A percentile compares a stretch with the other conserved stretches of the same genome.
Conservation (phyloP, 2,888 invertebrate genomes). For the Serrognathus titanus region DNA sequence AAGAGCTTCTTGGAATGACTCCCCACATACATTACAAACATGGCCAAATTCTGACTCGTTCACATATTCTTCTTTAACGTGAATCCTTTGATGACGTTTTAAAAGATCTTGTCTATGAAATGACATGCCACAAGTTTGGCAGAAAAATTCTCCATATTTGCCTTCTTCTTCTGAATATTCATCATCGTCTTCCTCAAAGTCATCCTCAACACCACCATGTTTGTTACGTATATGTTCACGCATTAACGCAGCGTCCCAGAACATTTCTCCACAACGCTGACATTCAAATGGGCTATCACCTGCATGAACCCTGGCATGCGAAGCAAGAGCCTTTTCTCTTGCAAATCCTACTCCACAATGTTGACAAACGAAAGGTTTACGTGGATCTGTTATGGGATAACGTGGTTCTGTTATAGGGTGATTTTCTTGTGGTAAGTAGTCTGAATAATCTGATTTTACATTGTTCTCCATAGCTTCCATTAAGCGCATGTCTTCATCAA, state of each 20-base stretch:
- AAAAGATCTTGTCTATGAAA: constrained; percentile 75
- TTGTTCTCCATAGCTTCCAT: constrained; percentile 49
- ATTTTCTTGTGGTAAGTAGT: constrained; percentile 33
- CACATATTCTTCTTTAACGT: constrained; percentile 47
- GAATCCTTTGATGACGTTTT: constrained; percentile 59
- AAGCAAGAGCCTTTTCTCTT: constrained; percentile 75
- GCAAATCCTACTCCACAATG: constrained; percentile 75
- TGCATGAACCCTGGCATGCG: constrained; percentile 74
- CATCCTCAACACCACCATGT: constrained; percentile 47
- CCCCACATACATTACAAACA: constrained; percentile 76
- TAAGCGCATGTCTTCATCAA: constrained; percentile 51
- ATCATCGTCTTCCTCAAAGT: constrained; percentile 49
- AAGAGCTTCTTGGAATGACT: constrained; percentile 71
- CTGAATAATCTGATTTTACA: constrained; percentile 39
- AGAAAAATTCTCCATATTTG: constrained; percentile 60
- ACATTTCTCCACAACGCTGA: constrained; percentile 75
- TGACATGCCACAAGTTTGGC: constrained; percentile 73
- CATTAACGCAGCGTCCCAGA: constrained; percentile 64
- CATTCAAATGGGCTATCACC: constrained; percentile 80
- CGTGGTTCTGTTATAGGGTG: constrained; percentile 28
- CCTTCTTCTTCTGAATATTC: constrained; percentile 58
- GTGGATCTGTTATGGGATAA: constrained; percentile 64
- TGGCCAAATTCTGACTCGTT: constrained; percentile 56
- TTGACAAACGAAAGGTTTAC: constrained; percentile 78
- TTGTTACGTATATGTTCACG: constrained; percentile 61